A percentile compares a stretch with the other conserved stretches of the same genome.
Evolutionary conservation across 2,797 vertebrate species (phyloP).

Genomic region (Oophaga sylvatica): DNA sequence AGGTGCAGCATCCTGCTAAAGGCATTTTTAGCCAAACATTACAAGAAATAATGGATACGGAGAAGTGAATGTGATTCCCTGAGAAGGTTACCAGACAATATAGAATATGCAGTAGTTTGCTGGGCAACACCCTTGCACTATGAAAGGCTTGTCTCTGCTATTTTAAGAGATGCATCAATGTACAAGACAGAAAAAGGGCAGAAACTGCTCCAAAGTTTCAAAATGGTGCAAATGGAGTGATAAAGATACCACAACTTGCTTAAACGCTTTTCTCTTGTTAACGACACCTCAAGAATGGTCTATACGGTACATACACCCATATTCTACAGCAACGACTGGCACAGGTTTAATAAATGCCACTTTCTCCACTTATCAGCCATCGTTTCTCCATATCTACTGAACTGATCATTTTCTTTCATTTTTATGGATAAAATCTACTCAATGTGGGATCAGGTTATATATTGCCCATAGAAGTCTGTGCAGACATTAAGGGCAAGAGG

Average conservation of each 20-base stretch:
- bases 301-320: no score
- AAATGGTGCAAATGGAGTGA: neutral
- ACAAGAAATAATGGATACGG: neutral
- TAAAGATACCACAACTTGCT: neutral
- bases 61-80: neutral
- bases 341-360: no score
- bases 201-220: neutral
- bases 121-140: neutral
- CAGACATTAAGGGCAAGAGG: no score
- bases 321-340: no score
- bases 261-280: no score
- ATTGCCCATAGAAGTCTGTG: no score
- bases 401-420: no score
- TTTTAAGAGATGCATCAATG: neutral
- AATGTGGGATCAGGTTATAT: no score
- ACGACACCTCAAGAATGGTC: no score
- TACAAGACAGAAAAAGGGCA: neutral
- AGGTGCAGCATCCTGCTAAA: neutral
- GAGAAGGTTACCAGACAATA: neutral
- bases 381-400: no score
- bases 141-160: neutral
- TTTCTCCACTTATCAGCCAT: no score
- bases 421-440: no score
- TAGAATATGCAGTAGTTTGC: neutral
- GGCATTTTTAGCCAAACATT: neutral